phyloP scores from a whole-genome alignment of 92 coral and sea anemone genomes.

The Zoanthus sociatus region DNA sequence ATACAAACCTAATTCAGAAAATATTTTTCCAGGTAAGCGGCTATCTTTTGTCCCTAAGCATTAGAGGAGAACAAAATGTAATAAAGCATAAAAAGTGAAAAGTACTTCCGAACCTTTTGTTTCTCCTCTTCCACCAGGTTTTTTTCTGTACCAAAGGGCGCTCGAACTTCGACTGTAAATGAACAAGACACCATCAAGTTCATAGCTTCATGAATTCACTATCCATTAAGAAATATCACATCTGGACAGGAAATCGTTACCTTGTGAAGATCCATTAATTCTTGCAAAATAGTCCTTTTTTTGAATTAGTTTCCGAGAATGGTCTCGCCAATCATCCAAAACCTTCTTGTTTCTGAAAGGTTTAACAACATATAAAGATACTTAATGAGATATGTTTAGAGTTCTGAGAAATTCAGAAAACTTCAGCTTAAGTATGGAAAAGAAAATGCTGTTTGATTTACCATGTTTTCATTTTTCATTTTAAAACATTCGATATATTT shows the following conservation, averaged over 20 bases:
- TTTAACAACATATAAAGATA: background rate
- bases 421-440: too few species aligned
- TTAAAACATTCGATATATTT: too few species aligned
- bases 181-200: background rate
- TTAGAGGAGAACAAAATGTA: background rate
- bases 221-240: background rate
- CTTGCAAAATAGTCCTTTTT: slow-evolving; percentile 84
- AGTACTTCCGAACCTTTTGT: slow-evolving; percentile 57
- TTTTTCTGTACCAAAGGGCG: slow-evolving; percentile 96
- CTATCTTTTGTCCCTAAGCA: too few species aligned
- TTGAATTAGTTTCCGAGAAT: slow-evolving; percentile 76
- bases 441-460: too few species aligned
- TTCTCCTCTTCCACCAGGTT: slow-evolving; percentile 76
- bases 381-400: background rate
- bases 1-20: too few species aligned
- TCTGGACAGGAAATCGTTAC: slow-evolving; percentile 36
- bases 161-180: slow-evolving; percentile 78
- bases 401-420: too few species aligned
- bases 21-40: too few species aligned
- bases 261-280: slow-evolving; percentile 70
- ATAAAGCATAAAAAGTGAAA: background rate
- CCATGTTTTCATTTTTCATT: too few species aligned
- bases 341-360: slow-evolving; percentile 85
- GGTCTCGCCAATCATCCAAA: slow-evolving; percentile 89
- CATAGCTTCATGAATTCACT: background rate